Evolutionary conservation across 92 coral and sea anemone genomes (phyloP).

Genomic region (Porites cylindrica): DNA sequence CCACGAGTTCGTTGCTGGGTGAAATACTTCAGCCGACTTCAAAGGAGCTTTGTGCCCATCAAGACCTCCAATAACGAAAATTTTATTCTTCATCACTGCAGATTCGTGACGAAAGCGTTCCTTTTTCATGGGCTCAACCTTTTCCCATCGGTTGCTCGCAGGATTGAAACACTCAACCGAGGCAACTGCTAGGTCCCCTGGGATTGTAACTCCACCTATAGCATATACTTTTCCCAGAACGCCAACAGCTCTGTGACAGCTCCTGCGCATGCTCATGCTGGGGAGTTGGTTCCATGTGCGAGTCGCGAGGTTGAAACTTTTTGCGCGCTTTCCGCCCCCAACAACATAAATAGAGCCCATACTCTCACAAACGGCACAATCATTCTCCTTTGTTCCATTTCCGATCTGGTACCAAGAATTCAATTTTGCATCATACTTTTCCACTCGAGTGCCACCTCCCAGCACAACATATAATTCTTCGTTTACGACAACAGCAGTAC

Average conservation of each 20-base stretch:
- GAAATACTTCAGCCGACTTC: conserved; percentile 70
- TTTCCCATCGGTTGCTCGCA: conserved; percentile 73
- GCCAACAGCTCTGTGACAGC: conserved; percentile 74
- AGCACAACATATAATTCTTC: conserved; percentile 73
- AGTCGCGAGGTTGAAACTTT: conserved; percentile 64
- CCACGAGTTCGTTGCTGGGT: conserved; percentile 69
- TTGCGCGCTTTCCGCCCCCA: conserved; percentile 86
- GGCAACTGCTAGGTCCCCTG: conserved; percentile 78
- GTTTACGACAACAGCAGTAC: conserved; percentile 72
- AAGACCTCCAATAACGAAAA: conserved; percentile 80
- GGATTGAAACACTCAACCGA: conserved; percentile 79
- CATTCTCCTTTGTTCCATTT: conserved; percentile 75
- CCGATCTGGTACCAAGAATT: conserved; percentile 82
- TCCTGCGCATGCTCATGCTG: conserved; percentile 76
- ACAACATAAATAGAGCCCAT: conserved; percentile 74
- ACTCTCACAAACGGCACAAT: conserved; percentile 76
- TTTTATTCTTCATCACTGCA: conserved; percentile 41
- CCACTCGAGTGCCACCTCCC: conserved; percentile 86
- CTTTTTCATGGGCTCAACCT: conserved; percentile 69
- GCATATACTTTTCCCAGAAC: conserved; percentile 77
- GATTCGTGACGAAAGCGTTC: conserved; percentile 79
- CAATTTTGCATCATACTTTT: conserved; percentile 71
- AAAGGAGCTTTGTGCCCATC: conserved; percentile 57
- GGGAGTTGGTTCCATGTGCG: conserved; percentile 81
- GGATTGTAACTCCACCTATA: conserved; percentile 80